phyloP scores from a whole-genome alignment of 2,113 vertebrate species.

The Sylvilagus bachmani region DNA sequence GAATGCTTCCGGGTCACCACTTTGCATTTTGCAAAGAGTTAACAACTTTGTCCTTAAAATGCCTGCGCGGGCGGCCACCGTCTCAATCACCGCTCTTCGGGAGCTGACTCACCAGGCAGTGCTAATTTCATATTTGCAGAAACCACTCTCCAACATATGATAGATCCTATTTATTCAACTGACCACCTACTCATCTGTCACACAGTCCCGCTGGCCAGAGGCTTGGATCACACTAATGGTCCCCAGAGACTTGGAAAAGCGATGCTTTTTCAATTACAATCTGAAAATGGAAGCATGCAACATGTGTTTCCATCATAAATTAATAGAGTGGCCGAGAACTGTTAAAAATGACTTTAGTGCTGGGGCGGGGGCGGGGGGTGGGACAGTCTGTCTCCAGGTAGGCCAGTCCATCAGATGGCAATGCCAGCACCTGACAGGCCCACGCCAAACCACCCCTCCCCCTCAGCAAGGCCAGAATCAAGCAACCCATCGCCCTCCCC shows the following conservation, averaged over 20 bases:
- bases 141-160: slow-evolving; percentile 46
- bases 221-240: background rate
- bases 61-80: slow-evolving; percentile 69
- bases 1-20: slow-evolving; percentile 58
- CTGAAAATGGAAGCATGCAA: slow-evolving; percentile 11
- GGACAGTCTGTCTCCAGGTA: background rate
- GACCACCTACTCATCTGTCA: slow-evolving; percentile 53
- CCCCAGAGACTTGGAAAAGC: slow-evolving; percentile 12
- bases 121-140: slow-evolving; percentile 78
- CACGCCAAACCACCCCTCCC: background rate
- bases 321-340: slow-evolving; percentile 42
- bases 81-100: slow-evolving; percentile 53
- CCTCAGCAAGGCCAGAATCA: background rate
- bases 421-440: background rate
- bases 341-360: slow-evolving; percentile 51
- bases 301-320: background rate
- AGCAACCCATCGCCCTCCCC: background rate
- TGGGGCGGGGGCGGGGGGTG: background rate
- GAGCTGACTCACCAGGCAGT: slow-evolving; percentile 66
- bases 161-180: slow-evolving; percentile 73
- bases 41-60: slow-evolving; percentile 74
- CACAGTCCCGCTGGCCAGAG: background rate
- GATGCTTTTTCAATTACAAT: slow-evolving; percentile 33
- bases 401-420: slow-evolving; percentile 10
- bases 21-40: slow-evolving; percentile 55